Evolutionary conservation across 2,113 vertebrate species (phyloP), one percentile per base, ranked within the genome.

Genomic region (Penelope pileata): DNA sequence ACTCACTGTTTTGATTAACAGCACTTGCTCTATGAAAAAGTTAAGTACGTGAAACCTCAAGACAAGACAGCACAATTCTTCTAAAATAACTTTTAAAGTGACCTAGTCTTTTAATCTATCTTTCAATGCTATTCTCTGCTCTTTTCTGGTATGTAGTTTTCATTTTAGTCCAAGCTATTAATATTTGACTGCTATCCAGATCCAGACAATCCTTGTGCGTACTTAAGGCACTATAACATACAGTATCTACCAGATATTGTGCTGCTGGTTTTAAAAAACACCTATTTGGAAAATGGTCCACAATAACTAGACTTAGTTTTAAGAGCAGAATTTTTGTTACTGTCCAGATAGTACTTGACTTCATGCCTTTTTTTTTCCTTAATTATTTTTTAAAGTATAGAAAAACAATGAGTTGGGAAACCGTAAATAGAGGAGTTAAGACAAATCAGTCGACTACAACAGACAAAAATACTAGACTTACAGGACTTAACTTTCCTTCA

Each of bases 281-380:
- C 29, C 10, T 19, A n/a, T 54, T 63, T 58, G 30, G 30, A 45
- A 56, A 79, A 54, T 1, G 63, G 60, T 47, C n/a, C 24, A 60
- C 54, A 88, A 84, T 56, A 40, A 73, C 8, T 6, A 51, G 22
- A 26, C 40, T 58, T 47, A 23, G 40, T 56, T 70, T 62, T 21
- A 36, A 79, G 9, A 45, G n/a, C 3, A 67, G 19, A 27, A 10
- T 42, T 83, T 56, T 53, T 56, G 23, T 60, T 82, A n/a, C 4
- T 51, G 68, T 8, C 18, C 50, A 47, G 34, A 69, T 1, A 43
- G 42, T n/a, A 70, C 67, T 7, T 11, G 77, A 9, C 12, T 69
- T 51, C 12, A 81, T 66, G 15, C 3, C 0, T 1, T 4, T 42
- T 48, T 11, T 23, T 14, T 10, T 34, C 58, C n/a, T n/a, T n/a